These are phyloP conservation scores for Pseudochirops cupreus DNA, from an alignment of 2,797 vertebrate species.

Conservation along the genomic window DNA sequence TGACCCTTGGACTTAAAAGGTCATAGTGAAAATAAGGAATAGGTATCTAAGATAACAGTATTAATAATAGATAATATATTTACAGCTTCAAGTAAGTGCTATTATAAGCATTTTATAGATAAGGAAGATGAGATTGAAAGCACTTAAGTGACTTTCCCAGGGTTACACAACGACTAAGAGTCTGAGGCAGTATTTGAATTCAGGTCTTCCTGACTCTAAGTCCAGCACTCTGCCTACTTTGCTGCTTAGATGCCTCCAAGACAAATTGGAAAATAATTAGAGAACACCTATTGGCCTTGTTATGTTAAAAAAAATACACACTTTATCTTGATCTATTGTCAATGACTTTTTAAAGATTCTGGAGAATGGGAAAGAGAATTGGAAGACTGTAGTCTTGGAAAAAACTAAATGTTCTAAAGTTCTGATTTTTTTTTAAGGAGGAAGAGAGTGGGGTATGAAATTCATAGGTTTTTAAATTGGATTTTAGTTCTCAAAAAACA, in stretches of 20 bases:
- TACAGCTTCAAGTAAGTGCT: background rate
- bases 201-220: background rate
- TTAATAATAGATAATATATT: background rate
- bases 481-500: background rate
- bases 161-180: background rate
- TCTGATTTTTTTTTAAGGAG: too few relatives aligned
- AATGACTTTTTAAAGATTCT: background rate
- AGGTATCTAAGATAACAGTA: background rate
- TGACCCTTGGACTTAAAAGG: background rate
- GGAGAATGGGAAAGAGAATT: background rate
- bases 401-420: background rate
- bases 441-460: background rate
- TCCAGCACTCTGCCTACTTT: background rate
- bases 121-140: background rate
- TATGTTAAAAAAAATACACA: background rate
- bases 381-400: background rate
- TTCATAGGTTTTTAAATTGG: background rate
- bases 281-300: background rate
- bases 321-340: background rate
- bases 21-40: background rate
- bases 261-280: background rate
- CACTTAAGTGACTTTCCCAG: background rate
- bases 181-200: background rate
- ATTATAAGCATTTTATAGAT: background rate
- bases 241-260: background rate